A percentile compares a stretch with the other conserved stretches of the same genome.
Conservation (phyloP, 2,113 vertebrate genomes). For the Dipodomys ordii region DNA sequence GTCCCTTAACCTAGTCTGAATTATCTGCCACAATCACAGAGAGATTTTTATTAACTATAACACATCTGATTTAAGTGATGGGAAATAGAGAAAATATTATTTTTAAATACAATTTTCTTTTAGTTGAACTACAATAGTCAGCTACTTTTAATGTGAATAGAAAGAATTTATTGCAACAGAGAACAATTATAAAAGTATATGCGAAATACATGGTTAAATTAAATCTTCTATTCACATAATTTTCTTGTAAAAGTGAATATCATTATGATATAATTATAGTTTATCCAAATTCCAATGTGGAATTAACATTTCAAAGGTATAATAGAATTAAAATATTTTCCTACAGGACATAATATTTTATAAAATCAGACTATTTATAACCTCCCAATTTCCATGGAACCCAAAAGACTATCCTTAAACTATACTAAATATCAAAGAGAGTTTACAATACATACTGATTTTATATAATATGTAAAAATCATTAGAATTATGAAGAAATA, state of each 20-base stretch:
- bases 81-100: neutral
- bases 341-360: conserved; percentile 62
- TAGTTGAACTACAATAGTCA: neutral
- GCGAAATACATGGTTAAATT: conserved; percentile 53
- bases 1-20: neutral
- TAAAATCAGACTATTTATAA: conserved; percentile 22
- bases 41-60: neutral
- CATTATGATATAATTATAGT: conserved; percentile 73
- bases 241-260: conserved; percentile 67
- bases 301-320: conserved; percentile 71
- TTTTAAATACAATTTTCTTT: conserved; percentile 16
- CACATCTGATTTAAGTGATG: neutral
- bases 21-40: neutral
- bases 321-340: conserved; percentile 64
- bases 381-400: neutral
- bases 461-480: neutral
- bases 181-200: conserved; percentile 58
- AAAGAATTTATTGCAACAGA: conserved; percentile 57
- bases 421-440: conserved; percentile 15
- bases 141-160: neutral
- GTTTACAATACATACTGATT: neutral
- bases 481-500: neutral
- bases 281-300: conserved; percentile 36
- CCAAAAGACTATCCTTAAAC: neutral
- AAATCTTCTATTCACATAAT: conserved; percentile 58